Base-by-base conservation (phyloP, 2,113 vertebrate species). In the Hippocampus zosterae region DNA sequence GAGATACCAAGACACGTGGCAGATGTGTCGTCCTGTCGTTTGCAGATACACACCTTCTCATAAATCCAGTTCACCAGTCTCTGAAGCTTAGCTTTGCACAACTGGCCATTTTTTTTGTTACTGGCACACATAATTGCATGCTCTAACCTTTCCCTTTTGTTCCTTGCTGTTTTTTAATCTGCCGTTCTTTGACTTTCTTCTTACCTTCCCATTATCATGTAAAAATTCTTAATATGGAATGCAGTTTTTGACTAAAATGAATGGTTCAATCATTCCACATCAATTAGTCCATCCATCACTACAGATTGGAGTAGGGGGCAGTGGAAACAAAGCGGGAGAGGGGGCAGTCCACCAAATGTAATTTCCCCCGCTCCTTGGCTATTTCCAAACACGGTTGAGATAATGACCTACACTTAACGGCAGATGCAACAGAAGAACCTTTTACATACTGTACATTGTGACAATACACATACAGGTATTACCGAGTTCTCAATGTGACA, bases 211-310 rank as follows among this genome's bases (percentile, higher is more conserved):
- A 81, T 81, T 82, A 81, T 74, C 77, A 81, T 73, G 72, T 72
- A 73, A 69, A 1, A 57, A 81, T 74, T 79, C 82, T 83, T 86
- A 87, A 91, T 91, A 88, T 88, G 85, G 84, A 82, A 75, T 42
- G 80, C 74, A 79, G 77, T 81, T 88, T 85, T 83, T 80, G 75
- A 79, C 78, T 71, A 76, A 88, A 90, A 88, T 87, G 82, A 90
- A 92, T 87, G 87, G 81, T 70, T 89, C 78, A 75, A 87, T 91
- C 84, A 84, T 84, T 89, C 83, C 71, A 74, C 80, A 90, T 91
- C 90, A 91, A 91, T 92, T 91, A 92, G 88, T 86, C 83, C 88
- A 91, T 92, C 89, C 87, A 91, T 91, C 89, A 91, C 66, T 73
- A 71, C 70, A 85, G 88, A 88, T 88, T 78, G 78, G 83, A 70